These are phyloP conservation scores for Corticium candelabrum DNA, from an alignment of 37 sponge, comb jelly and placozoan genomes.

Conservation along the genomic window DNA sequence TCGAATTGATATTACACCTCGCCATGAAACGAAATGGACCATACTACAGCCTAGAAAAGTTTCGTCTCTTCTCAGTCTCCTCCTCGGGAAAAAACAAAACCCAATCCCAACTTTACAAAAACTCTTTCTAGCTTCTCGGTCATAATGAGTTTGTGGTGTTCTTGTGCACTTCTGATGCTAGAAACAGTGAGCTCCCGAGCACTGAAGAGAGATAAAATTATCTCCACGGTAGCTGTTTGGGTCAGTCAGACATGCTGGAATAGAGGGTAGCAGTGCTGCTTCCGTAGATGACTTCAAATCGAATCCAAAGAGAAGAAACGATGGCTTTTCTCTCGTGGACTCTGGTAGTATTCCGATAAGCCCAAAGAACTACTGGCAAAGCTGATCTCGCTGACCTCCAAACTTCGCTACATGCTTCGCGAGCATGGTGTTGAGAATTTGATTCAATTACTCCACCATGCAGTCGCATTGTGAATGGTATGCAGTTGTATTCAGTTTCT, in stretches of 20 bases:
- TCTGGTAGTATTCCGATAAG: slow-evolving; percentile 20
- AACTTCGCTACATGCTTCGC: slow-evolving; percentile 16
- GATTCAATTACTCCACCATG: slow-evolving; percentile 11
- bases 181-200: slow-evolving; percentile 11
- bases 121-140: not conserved
- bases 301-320: slow-evolving; percentile 26
- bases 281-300: slow-evolving; percentile 25
- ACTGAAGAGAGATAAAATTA: slow-evolving; percentile 6
- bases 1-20: slow-evolving; percentile 13
- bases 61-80: slow-evolving; percentile 17
- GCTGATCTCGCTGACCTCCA: slow-evolving; percentile 19
- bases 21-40: slow-evolving; percentile 14
- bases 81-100: slow-evolving; percentile 34
- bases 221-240: slow-evolving; percentile 14
- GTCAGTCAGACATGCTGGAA: not conserved
- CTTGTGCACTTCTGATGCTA: slow-evolving; percentile 2
- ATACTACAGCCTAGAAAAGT: slow-evolving; percentile 31
- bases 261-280: slow-evolving; percentile 16
- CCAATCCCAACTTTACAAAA: slow-evolving; percentile 23
- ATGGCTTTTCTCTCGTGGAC: slow-evolving; percentile 26
- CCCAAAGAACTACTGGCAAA: slow-evolving; percentile 40
- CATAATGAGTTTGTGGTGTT: slow-evolving; percentile 18
- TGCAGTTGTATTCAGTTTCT: slow-evolving; percentile 29
- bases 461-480: slow-evolving; percentile 31
- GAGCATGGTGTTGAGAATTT: slow-evolving; percentile 18